Conservation (phyloP, 2,113 vertebrate genomes). For the Tragulus kanchil region DNA sequence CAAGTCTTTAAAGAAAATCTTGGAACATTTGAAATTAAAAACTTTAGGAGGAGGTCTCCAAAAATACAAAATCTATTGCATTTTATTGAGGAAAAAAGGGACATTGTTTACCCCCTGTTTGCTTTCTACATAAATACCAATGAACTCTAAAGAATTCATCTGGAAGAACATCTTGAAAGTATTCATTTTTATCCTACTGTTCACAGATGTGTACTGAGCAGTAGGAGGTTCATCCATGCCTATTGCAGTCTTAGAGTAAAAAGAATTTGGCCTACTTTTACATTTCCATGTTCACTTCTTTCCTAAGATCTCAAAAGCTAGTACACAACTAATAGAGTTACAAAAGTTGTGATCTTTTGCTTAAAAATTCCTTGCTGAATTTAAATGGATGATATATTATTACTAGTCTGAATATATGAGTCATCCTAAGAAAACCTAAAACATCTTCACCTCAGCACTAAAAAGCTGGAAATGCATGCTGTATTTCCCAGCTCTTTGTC, state of each 20-base stretch:
- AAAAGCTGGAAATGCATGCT: neutral
- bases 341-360: neutral
- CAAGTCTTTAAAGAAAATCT: constrained; percentile 68
- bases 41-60: constrained; percentile 62
- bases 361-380: constrained; percentile 34
- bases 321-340: constrained; percentile 76
- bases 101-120: constrained; percentile 74
- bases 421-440: neutral
- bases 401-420: constrained; percentile 9
- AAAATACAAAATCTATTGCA: constrained; percentile 67
- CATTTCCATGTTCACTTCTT: constrained; percentile 73
- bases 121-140: constrained; percentile 66
- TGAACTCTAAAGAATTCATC: constrained; percentile 58
- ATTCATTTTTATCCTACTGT: constrained; percentile 80
- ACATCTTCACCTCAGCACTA: neutral
- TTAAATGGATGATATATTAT: neutral
- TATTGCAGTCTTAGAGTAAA: constrained; percentile 72
- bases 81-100: constrained; percentile 60
- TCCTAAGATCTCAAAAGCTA: constrained; percentile 81
- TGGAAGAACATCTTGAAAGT: constrained; percentile 72
- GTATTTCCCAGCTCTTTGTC: neutral
- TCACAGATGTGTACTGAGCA: constrained; percentile 77
- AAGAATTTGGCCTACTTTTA: constrained; percentile 81
- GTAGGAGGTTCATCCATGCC: constrained; percentile 75
- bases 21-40: constrained; percentile 62